Evolutionary conservation across 2,888 invertebrate genomes (phyloP), one percentile per base, ranked within the genome.

Genomic region (Gortyna flavago): DNA sequence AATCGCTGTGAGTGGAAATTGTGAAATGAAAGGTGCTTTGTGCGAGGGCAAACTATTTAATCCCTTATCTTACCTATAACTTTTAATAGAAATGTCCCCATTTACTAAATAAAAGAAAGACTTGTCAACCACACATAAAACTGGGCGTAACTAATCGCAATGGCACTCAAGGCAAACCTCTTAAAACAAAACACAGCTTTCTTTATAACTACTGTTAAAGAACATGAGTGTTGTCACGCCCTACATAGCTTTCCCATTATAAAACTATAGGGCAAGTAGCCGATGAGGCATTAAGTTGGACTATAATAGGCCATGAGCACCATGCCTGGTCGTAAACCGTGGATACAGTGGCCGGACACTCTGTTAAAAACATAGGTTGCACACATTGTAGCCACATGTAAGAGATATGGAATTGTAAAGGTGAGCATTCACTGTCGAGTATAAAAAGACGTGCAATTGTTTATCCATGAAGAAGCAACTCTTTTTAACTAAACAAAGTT

Each of bases 241-340:
- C 78, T 77, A 87, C 81, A 85, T 79, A 59, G 71, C 74, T 81
- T 82, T 78, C 77, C 76, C 86, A 87, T 84, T 85, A 84, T 79
- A 72, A 66, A 85, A 84, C 80, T 77, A 81, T 67, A 79, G 87
- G 64, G 69, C 79, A 67, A 81, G 75, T 57, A 73, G 72, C 72
- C 81, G 75, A 86, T 81, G 87, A 80, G 67, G 67, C 79, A 80
- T 84, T 80, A 80, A 77, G 67, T 84, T 79, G 66, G 67, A 75
- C 48, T 72, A 81, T 87, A 84, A 87, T 79, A 72, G 79, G 25
- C 78, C 59, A 54, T 75, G 75, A 67, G 72, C 72, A 69, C 72
- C 72, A 67, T 57, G 62, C 65, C 71, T 72, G 48, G 66, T 69
- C 72, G 66, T 85, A 83, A 80, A 79, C 68, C 61, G n/a, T 70